phyloP scores from a whole-genome alignment of 2,888 invertebrate genomes.

The Brenthis daphne region DNA sequence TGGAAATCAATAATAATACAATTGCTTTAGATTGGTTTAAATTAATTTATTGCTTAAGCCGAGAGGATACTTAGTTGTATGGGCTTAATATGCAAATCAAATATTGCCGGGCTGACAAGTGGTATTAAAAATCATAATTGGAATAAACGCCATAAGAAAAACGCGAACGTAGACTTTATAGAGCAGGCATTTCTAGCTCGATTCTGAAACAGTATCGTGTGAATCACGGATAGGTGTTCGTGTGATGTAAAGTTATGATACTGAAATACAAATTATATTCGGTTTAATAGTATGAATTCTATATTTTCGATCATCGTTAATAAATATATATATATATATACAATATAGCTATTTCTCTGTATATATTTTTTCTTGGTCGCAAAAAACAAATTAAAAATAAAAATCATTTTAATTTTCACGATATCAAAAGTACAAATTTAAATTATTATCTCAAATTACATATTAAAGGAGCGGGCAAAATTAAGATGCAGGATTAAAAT shows the following conservation, averaged over 20 bases:
- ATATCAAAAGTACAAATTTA: neutral
- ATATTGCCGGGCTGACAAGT: neutral
- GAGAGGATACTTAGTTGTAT: conserved; percentile 21
- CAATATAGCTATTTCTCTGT: too few relatives aligned
- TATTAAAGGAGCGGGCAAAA: conserved; percentile 16
- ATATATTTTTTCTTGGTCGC: too few relatives aligned
- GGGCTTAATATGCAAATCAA: conserved; percentile 27
- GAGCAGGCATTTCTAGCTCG: conserved; percentile 4
- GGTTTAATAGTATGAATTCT: too few relatives aligned
- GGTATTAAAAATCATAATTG: conserved; percentile 17
- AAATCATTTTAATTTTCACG: too few relatives aligned
- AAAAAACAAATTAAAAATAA: too few relatives aligned
- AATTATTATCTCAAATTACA: conserved; percentile 1
- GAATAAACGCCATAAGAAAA: conserved; percentile 18
- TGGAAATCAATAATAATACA: too few relatives aligned
- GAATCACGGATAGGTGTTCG: conserved; percentile 8
- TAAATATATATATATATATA: too few relatives aligned
- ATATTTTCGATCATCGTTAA: too few relatives aligned
- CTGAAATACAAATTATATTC: conserved; percentile 8
- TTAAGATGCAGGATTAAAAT: conserved; percentile 38
- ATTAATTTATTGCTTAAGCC: conserved; percentile 23
- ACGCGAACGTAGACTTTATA: conserved; percentile 4
- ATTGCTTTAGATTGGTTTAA: conserved; percentile 19
- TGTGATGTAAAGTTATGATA: conserved; percentile 20
- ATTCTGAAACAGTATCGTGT: conserved; percentile 8